A percentile compares a stretch with the other conserved stretches of the same genome.
Conservation (phyloP, 2,113 vertebrate genomes). For the Thamnaconus septentrionalis region DNA sequence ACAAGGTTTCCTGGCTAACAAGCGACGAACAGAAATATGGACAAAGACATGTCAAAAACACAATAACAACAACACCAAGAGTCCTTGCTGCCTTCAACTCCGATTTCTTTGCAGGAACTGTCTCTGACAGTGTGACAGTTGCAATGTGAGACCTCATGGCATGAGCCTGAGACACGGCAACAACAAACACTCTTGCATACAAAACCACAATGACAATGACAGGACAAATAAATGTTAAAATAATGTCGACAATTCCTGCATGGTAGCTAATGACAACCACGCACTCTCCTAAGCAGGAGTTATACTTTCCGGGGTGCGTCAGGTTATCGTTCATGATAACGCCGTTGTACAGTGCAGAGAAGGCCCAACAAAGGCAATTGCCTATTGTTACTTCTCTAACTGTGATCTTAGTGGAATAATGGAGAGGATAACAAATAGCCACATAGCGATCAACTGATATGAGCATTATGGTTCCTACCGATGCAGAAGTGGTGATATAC, state of each 20-base stretch:
- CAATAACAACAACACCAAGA: conserved; percentile 37
- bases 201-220: conserved; percentile 43
- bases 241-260: conserved; percentile 14
- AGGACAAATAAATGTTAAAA: conserved; percentile 34
- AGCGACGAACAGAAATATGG: conserved; percentile 36
- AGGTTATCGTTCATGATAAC: conserved; percentile 23
- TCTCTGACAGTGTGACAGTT: background rate
- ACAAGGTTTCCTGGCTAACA: conserved; percentile 14
- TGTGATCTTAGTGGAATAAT: conserved; percentile 31
- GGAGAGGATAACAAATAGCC: conserved; percentile 42
- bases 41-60: conserved; percentile 48
- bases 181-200: conserved; percentile 51
- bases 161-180: conserved; percentile 41
- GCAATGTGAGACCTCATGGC: conserved; percentile 28
- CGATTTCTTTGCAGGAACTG: conserved; percentile 18
- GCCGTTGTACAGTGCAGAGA: conserved; percentile 30
- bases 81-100: conserved; percentile 57
- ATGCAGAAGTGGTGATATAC: accelerated
- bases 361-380: conserved; percentile 17
- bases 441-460: conserved; percentile 31
- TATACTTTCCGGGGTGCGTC: conserved; percentile 1
- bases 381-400: background rate
- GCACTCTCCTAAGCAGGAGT: conserved; percentile 37
- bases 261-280: conserved; percentile 29
- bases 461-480: conserved; percentile 44